Conservation (phyloP, 1,140 invertebrate species). For the Drosophila parabipectinata region DNA sequence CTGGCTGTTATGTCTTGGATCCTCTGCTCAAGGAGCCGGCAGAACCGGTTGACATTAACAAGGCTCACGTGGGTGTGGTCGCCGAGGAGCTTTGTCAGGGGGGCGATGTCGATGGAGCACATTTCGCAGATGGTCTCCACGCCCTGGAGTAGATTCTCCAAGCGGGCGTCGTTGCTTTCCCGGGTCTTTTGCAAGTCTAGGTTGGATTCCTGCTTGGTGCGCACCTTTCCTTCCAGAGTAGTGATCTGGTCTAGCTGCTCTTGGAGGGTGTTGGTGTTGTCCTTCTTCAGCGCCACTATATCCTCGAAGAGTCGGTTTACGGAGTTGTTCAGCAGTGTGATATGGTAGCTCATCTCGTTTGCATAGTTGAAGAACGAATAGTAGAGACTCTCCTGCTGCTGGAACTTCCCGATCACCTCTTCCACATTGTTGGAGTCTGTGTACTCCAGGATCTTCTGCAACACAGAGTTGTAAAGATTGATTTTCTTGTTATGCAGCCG, state of each 20-base stretch:
- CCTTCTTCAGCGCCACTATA: conserved; percentile 62
- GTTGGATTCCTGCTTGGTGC: conserved; percentile 54
- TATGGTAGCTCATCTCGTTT: conserved; percentile 77
- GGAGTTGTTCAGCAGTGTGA: conserved; percentile 71
- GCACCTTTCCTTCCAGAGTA: conserved; percentile 49
- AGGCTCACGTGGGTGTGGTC: conserved; percentile 69
- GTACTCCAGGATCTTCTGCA: conserved; percentile 71
- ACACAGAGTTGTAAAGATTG: conserved; percentile 68
- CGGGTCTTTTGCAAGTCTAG: conserved; percentile 47
- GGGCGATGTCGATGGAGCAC: conserved; percentile 55
- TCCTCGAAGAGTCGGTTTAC: conserved; percentile 72
- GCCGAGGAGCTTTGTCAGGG: conserved; percentile 43
- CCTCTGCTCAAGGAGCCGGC: conserved; percentile 57
- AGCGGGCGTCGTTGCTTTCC: conserved; percentile 48
- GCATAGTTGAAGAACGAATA: conserved; percentile 80
- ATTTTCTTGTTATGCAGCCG: conserved; percentile 69
- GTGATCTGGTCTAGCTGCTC: conserved; percentile 58
- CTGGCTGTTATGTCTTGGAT: conserved; percentile 64
- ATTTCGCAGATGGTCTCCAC: conserved; percentile 67
- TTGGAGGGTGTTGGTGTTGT: conserved; percentile 58
- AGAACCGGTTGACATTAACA: conserved; percentile 61
- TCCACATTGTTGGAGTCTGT: conserved; percentile 56
- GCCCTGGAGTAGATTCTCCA: conserved; percentile 68
- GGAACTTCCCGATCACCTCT: conserved; percentile 73
- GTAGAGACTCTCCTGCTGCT: conserved; percentile 72